Evolutionary conservation across 2,888 invertebrate species (phyloP), one percentile per base, ranked within the genome.

Genomic region (Thymelicus acteon): DNA sequence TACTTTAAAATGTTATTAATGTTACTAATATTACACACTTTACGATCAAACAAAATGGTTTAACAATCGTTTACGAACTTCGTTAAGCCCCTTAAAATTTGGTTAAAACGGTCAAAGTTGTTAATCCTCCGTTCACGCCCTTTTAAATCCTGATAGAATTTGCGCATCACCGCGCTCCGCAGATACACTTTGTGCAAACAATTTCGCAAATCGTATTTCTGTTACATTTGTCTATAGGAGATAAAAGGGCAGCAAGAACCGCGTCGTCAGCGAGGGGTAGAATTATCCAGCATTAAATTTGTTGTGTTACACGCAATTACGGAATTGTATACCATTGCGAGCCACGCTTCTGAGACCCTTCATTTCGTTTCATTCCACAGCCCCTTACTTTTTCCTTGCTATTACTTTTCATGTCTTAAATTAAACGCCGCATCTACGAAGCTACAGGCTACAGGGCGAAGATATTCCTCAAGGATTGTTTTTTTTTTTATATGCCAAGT

Each of bases 381-480:
- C 24, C 2, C 54, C 19, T 19, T 44, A 19, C 49, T n/a, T n/a
- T 19, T 52, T 8, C 24, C 54, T 24, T 54, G 12, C 6, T 24
- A 54, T 54, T 54, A 54, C 54, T 54, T 54, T 54, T 54, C 12
- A 54, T 24, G 19, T 54, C 54, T 54, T 54, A 54, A 54, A 54
- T 54, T 54, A 54, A 54, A 54, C 24, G 15, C 6, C 49, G 6
- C 54, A 6, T 15, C 44, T 44, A 10, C 8, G 44, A 8, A 31
- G 31, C 31, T 31, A 31, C 44, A 44, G 8, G 31, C 31, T 31
- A 31, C 44, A 44, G 8, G 12, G 44, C 8, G 44, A 4, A 12
- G 12, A 44, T 3, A 8, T 40, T 4, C 12, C 12, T 44, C 10
- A 12, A 44, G 8, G 44, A 44, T 44, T 44, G 44, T 44, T 44